Base-by-base conservation (phyloP, 1,140 invertebrate genomes). In the Drosophila murphyi region DNA sequence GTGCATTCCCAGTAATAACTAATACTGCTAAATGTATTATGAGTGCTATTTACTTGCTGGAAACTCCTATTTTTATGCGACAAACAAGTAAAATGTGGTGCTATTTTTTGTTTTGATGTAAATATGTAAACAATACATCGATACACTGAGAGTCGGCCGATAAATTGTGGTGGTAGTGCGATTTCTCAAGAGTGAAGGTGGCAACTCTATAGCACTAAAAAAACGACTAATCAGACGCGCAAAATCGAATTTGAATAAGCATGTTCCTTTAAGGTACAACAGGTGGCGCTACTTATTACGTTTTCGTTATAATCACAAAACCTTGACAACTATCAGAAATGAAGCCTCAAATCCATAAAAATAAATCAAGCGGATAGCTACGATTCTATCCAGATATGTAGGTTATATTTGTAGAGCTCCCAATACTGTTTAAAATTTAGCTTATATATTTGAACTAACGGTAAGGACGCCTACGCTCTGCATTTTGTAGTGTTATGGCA, bases 401-500 rank as follows among this genome's bases (percentile, higher is more conserved):
- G 39, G 4, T 2, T 28, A 31, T 59, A 55, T 80, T 74, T 67
- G 50, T 69, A 69, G 41, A 78, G 56, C 29, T 67, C 45, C 20
- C 57, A 85, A 78, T 70, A 86, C 78, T 85, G 74, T 62, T 64
- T n/a, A 59, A 2, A 54, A 20, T 45, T 54, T 29, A 1, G 34
- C 3, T 48, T 20, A 31, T 1, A 0, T n/a, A 1, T 8, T 8
- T 6, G 4, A 10, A 5, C 10, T 86, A 85, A 41, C 80, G 74
- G n/a, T 89, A 89, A 8, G 60, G 63, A 12, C 85, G 78, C 31
- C 85, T 60, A 1, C 85, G 80, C 28, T 85, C 71, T 1, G 78
- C 74, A 60, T 91, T 88, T 57, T 91, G 81, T n/a, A 92, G 71
- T 35, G 75, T 86, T 8, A 92, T 92, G 4, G 90, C 87, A 64